Evolutionary conservation across 2,113 vertebrate genomes (phyloP).

Genomic region (Sylvietta virens): DNA sequence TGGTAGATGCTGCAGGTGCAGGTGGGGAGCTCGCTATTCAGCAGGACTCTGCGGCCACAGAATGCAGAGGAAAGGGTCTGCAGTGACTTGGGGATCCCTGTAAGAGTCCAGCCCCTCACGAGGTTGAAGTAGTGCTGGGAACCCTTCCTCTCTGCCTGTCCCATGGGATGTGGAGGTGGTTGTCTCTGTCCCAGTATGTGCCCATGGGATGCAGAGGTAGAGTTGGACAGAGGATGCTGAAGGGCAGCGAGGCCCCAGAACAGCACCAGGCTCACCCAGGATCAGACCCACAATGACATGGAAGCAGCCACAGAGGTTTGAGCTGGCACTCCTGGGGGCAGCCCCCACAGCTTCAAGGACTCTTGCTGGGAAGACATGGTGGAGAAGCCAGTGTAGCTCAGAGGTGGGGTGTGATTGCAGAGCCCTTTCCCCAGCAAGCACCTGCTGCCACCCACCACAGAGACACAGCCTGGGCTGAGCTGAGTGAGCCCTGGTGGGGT

Average conservation of each 20-base stretch:
- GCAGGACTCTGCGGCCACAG: not conserved
- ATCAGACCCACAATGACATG: not conserved
- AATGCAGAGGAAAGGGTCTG: not conserved
- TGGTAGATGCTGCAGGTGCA: constrained; percentile 24
- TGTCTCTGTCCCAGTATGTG: not conserved
- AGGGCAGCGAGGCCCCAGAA: accelerated
- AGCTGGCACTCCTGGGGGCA: not conserved
- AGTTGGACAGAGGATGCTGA: not conserved
- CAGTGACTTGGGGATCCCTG: not conserved
- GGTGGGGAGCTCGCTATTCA: not conserved
- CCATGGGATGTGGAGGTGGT: not conserved
- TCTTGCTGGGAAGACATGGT: not conserved
- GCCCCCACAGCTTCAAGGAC: not conserved
- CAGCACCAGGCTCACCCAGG: not conserved
- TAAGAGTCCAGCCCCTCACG: accelerated
- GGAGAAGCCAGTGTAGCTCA: not conserved
- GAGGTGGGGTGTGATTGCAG: not conserved
- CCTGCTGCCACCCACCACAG: not conserved
- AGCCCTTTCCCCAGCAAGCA: not conserved
- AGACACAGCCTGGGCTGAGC: not conserved
- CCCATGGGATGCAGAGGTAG: not conserved
- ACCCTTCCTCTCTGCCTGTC: not conserved
- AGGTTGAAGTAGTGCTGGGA: not conserved
- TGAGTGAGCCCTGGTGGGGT: not conserved
- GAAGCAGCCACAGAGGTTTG: not conserved